These are phyloP conservation scores for Haplotaxodon microlepis DNA, from an alignment of 2,113 vertebrate genomes.

Conservation along the genomic window DNA sequence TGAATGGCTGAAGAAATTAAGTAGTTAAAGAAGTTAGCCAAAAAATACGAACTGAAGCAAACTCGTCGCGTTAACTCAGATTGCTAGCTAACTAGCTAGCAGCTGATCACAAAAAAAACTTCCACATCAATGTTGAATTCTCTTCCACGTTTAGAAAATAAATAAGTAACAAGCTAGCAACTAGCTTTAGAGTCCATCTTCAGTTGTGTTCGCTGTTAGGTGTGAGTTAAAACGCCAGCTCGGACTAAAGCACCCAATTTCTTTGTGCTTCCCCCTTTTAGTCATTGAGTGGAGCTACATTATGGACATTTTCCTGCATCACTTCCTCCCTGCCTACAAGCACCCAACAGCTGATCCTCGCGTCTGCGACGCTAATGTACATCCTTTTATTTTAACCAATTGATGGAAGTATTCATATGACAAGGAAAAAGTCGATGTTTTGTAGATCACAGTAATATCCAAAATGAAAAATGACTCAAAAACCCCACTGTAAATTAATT, in stretches of 20 bases:
- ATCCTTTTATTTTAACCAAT: neutral
- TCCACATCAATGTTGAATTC: slow-evolving; percentile 10
- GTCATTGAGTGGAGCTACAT: slow-evolving; percentile 66
- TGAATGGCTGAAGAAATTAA: neutral
- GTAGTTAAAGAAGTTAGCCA: slow-evolving; percentile 5
- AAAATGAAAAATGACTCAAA: neutral
- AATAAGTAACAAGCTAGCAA: neutral
- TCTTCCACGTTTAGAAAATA: neutral
- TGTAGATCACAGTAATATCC: neutral
- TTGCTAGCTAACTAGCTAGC: slow-evolving; percentile 46
- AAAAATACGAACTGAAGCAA: slow-evolving; percentile 33
- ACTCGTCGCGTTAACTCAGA: slow-evolving; percentile 59
- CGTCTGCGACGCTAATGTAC: neutral
- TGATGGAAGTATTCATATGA: neutral
- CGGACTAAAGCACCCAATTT: slow-evolving; percentile 34
- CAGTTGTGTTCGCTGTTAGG: neutral
- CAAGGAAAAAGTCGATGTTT: neutral
- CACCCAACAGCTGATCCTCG: slow-evolving; percentile 57
- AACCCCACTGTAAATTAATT: neutral
- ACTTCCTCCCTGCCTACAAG: slow-evolving; percentile 61
- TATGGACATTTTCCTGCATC: slow-evolving; percentile 71
- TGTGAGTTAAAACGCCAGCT: slow-evolving; percentile 10
- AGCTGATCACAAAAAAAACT: slow-evolving; percentile 39
- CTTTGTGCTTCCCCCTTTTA: slow-evolving; percentile 71
- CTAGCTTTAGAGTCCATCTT: neutral